These are phyloP conservation scores for Struthio camelus DNA, from an alignment of 2,113 vertebrate genomes.

Conservation along the genomic window DNA sequence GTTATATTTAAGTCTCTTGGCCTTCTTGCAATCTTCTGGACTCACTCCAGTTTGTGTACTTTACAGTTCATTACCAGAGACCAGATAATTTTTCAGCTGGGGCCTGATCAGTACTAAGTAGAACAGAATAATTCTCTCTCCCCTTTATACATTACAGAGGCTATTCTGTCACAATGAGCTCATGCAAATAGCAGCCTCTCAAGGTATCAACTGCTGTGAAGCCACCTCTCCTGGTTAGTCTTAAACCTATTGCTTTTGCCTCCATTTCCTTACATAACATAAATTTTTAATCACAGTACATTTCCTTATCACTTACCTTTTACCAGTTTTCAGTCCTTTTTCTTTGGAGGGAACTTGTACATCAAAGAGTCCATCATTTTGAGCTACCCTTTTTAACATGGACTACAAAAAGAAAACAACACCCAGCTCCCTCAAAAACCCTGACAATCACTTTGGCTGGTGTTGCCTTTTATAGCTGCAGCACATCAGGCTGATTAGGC, in stretches of 20 bases:
- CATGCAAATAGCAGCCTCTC: not conserved
- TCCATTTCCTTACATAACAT: not conserved
- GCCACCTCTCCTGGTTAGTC: not conserved
- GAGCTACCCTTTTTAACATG: not conserved
- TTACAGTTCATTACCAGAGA: slow-evolving; percentile 8
- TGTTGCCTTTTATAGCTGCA: not conserved
- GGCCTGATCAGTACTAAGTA: not conserved
- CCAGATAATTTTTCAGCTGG: slow-evolving; percentile 2
- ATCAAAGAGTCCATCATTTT: not conserved
- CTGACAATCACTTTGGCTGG: fast-evolving
- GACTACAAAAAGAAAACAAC: fast-evolving
- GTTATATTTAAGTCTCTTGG: not conserved
- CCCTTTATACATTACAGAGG: not conserved
- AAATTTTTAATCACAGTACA: not conserved
- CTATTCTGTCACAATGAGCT: not conserved
- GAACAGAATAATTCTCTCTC: slow-evolving; percentile 1
- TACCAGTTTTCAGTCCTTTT: not conserved
- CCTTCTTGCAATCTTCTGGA: not conserved
- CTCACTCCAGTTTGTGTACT: not conserved
- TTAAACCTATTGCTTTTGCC: not conserved
- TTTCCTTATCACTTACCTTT: not conserved
- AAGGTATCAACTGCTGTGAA: not conserved
- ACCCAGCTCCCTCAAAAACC: not conserved
- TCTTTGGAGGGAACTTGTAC: not conserved
- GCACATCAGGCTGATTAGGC: not conserved